phyloP scores from a whole-genome alignment of 2,113 vertebrate species.

The Embiotoca jacksoni region DNA sequence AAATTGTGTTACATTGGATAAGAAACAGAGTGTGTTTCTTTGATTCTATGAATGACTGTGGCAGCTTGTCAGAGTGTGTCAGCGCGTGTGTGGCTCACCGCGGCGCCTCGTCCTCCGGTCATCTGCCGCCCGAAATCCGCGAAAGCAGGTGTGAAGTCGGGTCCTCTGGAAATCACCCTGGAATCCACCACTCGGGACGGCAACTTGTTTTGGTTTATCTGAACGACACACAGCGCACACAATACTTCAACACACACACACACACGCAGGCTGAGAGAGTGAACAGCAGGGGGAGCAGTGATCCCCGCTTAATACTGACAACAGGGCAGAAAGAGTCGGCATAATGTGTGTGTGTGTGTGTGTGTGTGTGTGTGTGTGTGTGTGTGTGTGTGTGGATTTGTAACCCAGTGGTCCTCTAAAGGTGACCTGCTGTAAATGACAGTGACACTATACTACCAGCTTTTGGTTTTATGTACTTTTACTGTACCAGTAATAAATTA shows the following conservation, averaged over 20 bases:
- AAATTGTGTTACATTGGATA: background rate
- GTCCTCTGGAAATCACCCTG: slow-evolving; percentile 92
- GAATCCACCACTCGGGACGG: slow-evolving; percentile 89
- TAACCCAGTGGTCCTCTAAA: slow-evolving; percentile 31
- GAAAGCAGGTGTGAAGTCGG: slow-evolving; percentile 97
- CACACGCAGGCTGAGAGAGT: background rate
- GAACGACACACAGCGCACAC: slow-evolving; percentile 48
- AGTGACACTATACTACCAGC: slow-evolving; percentile 1
- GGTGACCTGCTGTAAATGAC: slow-evolving; percentile 44
- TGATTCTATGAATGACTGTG: slow-evolving; percentile 32
- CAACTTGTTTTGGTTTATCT: slow-evolving; percentile 96
- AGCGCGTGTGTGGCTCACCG: slow-evolving; percentile 85
- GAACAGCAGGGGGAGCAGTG: slow-evolving; percentile 80
- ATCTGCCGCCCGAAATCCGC: slow-evolving; percentile 95
- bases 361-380: background rate
- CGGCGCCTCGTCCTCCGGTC: slow-evolving; percentile 88
- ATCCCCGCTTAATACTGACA: slow-evolving; percentile 24
- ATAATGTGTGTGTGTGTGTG: background rate
- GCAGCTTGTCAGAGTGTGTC: background rate
- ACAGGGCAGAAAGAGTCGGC: slow-evolving; percentile 9
- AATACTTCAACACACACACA: slow-evolving; percentile 1
- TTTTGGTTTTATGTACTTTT: slow-evolving; percentile 41
- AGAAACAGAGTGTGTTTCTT: background rate
- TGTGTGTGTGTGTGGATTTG: slow-evolving; percentile 21
- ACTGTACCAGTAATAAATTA: slow-evolving; percentile 26